Evolutionary conservation across 2,113 vertebrate genomes (phyloP), one percentile per base, ranked within the genome.

Genomic region (Agapornis roseicollis): DNA sequence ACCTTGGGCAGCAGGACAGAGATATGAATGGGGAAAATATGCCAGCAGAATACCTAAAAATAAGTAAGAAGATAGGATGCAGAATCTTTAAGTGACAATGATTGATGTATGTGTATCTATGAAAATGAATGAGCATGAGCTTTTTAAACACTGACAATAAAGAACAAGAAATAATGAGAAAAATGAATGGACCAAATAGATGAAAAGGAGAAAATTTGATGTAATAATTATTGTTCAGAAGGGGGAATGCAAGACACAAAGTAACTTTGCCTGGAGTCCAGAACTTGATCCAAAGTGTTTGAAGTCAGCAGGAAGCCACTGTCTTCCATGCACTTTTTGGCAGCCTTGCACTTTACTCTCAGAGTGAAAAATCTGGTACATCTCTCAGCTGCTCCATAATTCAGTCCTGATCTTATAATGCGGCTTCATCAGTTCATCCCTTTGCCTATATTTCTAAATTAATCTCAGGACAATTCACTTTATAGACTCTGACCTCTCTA

Each of bases 401-500:
- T 88, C 37, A 91, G 74, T 80, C 23, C 11, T 13, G 23, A 10
- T 46, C 50, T 83, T 64, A 78, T 11, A 74, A n/a, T 41, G 77
- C 8, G 91, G n/a, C 11, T 89, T 85, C 49, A 66, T 47, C 29
- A 80, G 37, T 80, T 85, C 79, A 56, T 93, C 95, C 33, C 46
- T 83, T 80, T 80, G 46, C 66, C 28, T 27, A 73, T 91, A 53
- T 82, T 89, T 35, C 49, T 83, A 95, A 93, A 95, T 85, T 85
- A 89, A 91, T 90, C 85, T 91, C 81, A 91, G 50, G 60, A 73
- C n/a, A 85, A 80, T 91, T 81, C 31, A 20, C 42, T 89, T 87
- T 88, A 91, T 77, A 93, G 74, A 88, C 41, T 89, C 58, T 85
- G 68, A 70, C 81, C 71, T 77, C 24, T 80, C 53, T 55, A 73